Evolutionary conservation across 2,113 vertebrate genomes (phyloP), one percentile per base, ranked within the genome.

Genomic region (Helogale parvula): DNA sequence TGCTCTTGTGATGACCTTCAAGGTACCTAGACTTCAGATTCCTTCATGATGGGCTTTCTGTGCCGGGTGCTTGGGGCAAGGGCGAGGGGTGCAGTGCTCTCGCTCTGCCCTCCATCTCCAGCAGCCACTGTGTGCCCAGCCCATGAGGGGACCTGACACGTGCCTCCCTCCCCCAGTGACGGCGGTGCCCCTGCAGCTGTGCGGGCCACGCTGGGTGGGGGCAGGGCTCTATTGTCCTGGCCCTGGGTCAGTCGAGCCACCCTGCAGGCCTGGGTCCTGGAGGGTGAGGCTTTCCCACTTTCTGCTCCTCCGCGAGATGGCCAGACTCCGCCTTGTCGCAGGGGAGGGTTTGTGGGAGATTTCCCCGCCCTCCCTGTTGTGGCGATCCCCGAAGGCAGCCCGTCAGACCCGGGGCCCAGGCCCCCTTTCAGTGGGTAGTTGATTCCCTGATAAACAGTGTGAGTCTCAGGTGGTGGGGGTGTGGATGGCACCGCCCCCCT

Each of bases 291-390:
- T 19, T 19, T 60, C 38, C 77, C 31, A 23, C 29, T 2, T 35
- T 47, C 13, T 33, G 31, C n/a, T 9, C 47, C 15, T 33, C 1
- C 2, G 29, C 2, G 16, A 29, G 19, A 13, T 0, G 0, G 5
- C 25, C 3, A 31, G 38, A 4, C 29, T 21, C 71, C 12, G 2
- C 23, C 35, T 14, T 79, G 35, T 23, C 15, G 9, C 1, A 16
- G 82, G 19, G 21, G 1, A 23, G 35, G 63, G 8, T 47, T 10
- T 7, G 8, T 38, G 31, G 3, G 57, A 38, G 4, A n/a, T 12
- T 41, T 1, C 15, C 65, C 38, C 3, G 9, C 16, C 27, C 23
- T 14, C 17, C 35, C 72, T 31, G 27, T 14, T 4, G 3, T 10
- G n/a, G 16, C 0, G 1, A 33, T 38, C 38, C 17, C 63, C 25